These are phyloP conservation scores for Gerosis bhagava DNA, from an alignment of 2,888 invertebrate genomes.

Conservation along the genomic window DNA sequence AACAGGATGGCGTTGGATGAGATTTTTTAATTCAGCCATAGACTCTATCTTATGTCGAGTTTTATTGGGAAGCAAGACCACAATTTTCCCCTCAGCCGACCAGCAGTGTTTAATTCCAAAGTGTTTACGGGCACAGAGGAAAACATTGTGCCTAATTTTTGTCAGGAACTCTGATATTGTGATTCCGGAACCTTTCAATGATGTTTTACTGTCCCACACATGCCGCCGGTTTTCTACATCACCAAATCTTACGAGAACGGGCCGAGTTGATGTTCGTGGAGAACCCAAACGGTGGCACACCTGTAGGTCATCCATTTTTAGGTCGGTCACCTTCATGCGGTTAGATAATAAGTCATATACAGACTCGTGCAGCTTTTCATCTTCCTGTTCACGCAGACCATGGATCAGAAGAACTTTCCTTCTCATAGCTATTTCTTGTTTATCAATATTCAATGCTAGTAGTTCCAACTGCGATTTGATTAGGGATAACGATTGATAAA, in stretches of 20 bases:
- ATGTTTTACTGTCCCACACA: background rate
- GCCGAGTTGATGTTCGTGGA: background rate
- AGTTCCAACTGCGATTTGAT: too few species aligned
- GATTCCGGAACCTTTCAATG: too few species aligned
- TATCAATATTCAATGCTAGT: too few species aligned
- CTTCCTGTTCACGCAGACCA: too few species aligned
- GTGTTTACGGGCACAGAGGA: background rate
- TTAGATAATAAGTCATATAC: background rate
- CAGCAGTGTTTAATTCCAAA: background rate
- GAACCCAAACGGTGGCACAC: background rate
- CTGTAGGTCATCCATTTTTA: background rate
- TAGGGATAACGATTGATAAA: too few species aligned
- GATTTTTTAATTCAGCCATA: conserved; percentile 1
- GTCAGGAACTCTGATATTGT: background rate
- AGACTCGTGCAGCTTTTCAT: too few species aligned
- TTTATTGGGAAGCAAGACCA: background rate
- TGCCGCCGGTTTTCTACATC: background rate
- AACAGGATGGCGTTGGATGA: too few species aligned
- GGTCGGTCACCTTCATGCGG: background rate
- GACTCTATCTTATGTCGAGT: background rate
- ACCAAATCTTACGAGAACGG: background rate
- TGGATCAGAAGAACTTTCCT: too few species aligned
- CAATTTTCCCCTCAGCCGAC: background rate
- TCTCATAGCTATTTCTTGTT: too few species aligned
- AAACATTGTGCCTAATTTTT: background rate